Evolutionary conservation across 2,113 vertebrate species (phyloP), one percentile per base, ranked within the genome.

Genomic region (Pollachius pollachius): DNA sequence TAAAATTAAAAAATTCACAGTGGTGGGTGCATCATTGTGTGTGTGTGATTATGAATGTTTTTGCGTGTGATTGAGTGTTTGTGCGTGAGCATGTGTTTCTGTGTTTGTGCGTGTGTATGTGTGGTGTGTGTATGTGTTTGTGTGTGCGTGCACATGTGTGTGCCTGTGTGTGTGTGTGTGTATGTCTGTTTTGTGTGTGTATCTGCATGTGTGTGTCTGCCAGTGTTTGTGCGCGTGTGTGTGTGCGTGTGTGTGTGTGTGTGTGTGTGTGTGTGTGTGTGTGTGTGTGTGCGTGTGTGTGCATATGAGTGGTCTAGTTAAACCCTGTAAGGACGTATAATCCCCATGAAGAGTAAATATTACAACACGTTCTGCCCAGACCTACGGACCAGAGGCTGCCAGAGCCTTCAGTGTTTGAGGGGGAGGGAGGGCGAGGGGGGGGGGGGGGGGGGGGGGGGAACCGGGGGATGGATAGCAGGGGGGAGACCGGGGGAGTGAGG

Each of bases 301-400:
- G 21, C 27, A n/a, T 72, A 54, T 61, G 37, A 41, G 83, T 64
- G 80, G 74, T 70, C 77, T 73, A 78, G 80, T 70, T 92, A 92
- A 92, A 91, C 90, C 89, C 79, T 68, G 88, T 90, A 90, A 89
- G 81, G 76, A 85, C 73, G 59, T 87, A 86, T 87, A 91, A 93
- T 91, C 88, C 86, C 87, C 79, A 84, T 75, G 77, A 79, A 88
- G 65, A 85, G 87, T 81, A 90, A 92, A 91, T 86, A 83, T 90
- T 88, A 86, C 87, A 81, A 87, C 83, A 79, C 27, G 70, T 70
- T 82, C 64, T 52, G 30, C 72, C 75, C 62, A 74, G 67, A 73
- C 69, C 80, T 61, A 80, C 59, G 70, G 65, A 84, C 78, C 80
- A 81, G 76, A 48, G 41, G 9, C 12, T 6, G 12, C 41, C 77